Percentiles rank a stretch among this genome's conserved stretches.
These are phyloP conservation scores for Aplysia californica DNA, from an alignment of 1,140 invertebrate species.

Conservation along the genomic window DNA sequence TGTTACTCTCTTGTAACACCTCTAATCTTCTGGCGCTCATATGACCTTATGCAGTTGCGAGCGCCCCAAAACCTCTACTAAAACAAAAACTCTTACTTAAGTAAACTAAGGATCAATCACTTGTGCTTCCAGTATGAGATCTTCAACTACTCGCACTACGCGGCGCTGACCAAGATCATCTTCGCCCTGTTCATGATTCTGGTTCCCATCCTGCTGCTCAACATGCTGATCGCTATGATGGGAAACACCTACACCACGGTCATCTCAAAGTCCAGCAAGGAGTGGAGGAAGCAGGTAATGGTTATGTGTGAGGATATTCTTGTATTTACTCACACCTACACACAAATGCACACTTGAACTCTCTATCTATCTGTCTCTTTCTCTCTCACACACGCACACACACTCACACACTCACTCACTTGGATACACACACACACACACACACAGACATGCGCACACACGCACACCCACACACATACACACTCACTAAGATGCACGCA, in stretches of 20 bases:
- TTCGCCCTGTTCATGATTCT: slow-evolving; percentile 98
- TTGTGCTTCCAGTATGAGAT: slow-evolving; percentile 96
- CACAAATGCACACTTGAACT: neutral
- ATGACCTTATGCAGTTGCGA: too few relatives aligned
- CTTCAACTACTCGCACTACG: slow-evolving; percentile 88
- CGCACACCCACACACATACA: too few relatives aligned
- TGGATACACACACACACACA: too few relatives aligned
- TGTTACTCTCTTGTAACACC: too few relatives aligned
- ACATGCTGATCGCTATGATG: slow-evolving; percentile 74
- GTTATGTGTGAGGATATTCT: neutral
- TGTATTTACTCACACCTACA: neutral
- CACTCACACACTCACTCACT: too few relatives aligned
- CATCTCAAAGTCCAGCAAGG: slow-evolving; percentile 97
- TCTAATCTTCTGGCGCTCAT: too few relatives aligned
- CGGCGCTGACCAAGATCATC: slow-evolving; percentile 90
- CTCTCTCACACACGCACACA: too few relatives aligned
- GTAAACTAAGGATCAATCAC: too few relatives aligned
- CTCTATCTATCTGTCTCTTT: neutral
- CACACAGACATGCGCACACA: too few relatives aligned
- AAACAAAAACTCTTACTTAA: too few relatives aligned
- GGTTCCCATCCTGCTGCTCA: slow-evolving; percentile 86
- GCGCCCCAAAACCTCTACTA: too few relatives aligned
- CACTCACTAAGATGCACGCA: neutral
- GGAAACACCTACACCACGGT: slow-evolving; percentile 76
- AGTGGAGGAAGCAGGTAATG: slow-evolving; percentile 95